These are phyloP conservation scores for Euthynnus affinis DNA, from an alignment of 2,797 vertebrate species.

Conservation along the genomic window DNA sequence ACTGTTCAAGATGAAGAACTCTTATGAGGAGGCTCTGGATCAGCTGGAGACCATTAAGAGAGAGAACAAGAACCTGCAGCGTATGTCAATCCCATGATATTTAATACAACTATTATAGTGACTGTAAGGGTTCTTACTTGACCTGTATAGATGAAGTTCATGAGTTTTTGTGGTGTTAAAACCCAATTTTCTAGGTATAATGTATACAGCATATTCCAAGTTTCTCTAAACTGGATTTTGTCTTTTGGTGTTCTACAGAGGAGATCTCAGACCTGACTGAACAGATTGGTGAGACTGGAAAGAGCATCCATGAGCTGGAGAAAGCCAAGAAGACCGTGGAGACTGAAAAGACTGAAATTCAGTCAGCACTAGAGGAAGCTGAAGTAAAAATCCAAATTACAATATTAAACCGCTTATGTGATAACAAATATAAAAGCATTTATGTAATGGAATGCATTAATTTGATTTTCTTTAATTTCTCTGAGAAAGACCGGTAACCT, in stretches of 20 bases:
- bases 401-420: not conserved
- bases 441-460: too few relatives aligned
- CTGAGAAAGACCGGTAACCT: not conserved
- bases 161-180: too few relatives aligned
- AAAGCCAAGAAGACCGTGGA: constrained; percentile 90
- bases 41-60: constrained; percentile 90
- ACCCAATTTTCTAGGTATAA: too few relatives aligned
- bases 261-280: constrained; percentile 92
- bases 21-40: constrained; percentile 91
- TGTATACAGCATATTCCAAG: too few relatives aligned
- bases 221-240: not conserved
- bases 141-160: too few relatives aligned
- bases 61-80: constrained; percentile 91
- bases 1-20: constrained; percentile 93
- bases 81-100: constrained; percentile 38
- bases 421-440: too few relatives aligned
- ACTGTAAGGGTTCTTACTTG: not conserved
- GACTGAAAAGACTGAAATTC: constrained; percentile 88
- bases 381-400: constrained; percentile 73
- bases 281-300: constrained; percentile 88
- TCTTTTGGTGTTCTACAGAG: constrained; percentile 77
- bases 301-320: constrained; percentile 90
- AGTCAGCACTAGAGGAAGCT: constrained; percentile 89
- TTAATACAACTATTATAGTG: not conserved
- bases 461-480: too few relatives aligned